These are phyloP conservation scores for Tetramorium simillimum DNA, from an alignment of 1,140 invertebrate species.

Conservation along the genomic window DNA sequence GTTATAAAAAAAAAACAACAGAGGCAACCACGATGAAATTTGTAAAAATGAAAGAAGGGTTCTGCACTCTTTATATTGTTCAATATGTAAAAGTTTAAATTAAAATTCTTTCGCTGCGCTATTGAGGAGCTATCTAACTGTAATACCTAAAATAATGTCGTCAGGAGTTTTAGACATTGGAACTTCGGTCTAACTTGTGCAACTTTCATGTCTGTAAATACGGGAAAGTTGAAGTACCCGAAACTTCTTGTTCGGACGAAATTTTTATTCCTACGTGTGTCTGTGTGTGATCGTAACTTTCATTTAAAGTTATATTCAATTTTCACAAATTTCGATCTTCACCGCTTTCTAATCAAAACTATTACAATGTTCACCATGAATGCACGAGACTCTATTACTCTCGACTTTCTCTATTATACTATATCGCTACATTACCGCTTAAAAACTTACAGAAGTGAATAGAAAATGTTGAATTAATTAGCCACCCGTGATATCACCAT, in stretches of 20 bases:
- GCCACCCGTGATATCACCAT: neutral
- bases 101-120: conserved; percentile 20
- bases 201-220: conserved; percentile 25
- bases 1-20: neutral
- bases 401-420: neutral
- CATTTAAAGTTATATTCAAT: conserved; percentile 30
- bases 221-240: conserved; percentile 21
- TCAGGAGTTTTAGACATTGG: conserved; percentile 24
- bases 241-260: conserved; percentile 9
- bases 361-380: neutral
- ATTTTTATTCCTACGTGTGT: neutral
- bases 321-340: conserved; percentile 21
- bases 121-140: neutral
- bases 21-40: neutral
- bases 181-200: conserved; percentile 14
- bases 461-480: neutral
- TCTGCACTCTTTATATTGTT: neutral
- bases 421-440: neutral
- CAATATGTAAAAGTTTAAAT: conserved; percentile 51
- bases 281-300: conserved; percentile 10
- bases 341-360: neutral
- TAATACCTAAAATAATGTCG: conserved; percentile 32
- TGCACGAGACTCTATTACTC: neutral
- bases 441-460: neutral
- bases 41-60: conserved; percentile 6